Evolutionary conservation across 2,888 invertebrate genomes (phyloP).

Genomic region (Eupithecia subfuscata): DNA sequence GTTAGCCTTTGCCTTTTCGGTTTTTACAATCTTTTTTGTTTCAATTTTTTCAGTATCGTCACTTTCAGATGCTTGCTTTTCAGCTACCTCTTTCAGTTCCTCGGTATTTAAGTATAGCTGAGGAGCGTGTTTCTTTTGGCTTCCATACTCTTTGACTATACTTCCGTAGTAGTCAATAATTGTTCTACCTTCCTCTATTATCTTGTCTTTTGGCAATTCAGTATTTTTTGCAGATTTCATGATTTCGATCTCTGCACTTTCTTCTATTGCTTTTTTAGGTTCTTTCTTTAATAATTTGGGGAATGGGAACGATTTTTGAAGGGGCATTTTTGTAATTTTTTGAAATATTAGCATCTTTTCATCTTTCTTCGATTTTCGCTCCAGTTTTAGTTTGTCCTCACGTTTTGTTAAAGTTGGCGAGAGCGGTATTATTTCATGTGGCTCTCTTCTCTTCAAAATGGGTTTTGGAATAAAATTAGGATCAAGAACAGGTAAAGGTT

Average conservation of each 20-base stretch:
- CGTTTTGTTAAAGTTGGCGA: conserved; percentile 43
- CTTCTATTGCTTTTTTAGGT: conserved; percentile 55
- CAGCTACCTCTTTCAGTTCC: conserved; percentile 85
- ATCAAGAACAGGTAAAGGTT: conserved; percentile 86
- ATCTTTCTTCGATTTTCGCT: conserved; percentile 63
- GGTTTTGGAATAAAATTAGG: conserved; percentile 91
- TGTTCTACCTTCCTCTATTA: conserved; percentile 87
- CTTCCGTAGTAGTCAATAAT: conserved; percentile 92
- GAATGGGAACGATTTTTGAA: conserved; percentile 68
- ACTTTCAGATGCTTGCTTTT: conserved; percentile 70
- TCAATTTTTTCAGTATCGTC: conserved; percentile 50
- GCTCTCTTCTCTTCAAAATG: conserved; percentile 87
- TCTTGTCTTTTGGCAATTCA: conserved; percentile 65
- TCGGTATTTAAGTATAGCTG: conserved; percentile 86
- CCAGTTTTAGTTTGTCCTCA: conserved; percentile 51
- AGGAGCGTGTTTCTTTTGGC: conserved; percentile 74
- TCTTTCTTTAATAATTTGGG: conserved; percentile 72
- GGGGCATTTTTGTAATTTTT: conserved; percentile 75
- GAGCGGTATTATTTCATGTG: conserved; percentile 51
- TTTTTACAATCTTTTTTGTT: conserved; percentile 52
- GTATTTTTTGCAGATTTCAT: conserved; percentile 51
- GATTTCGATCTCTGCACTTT: conserved; percentile 43
- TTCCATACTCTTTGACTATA: conserved; percentile 89
- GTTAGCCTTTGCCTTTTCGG: conserved; percentile 51
- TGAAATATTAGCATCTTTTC: conserved; percentile 72